A percentile compares a stretch with the other conserved stretches of the same genome.
phyloP scores from a whole-genome alignment of 1,140 invertebrate species.

The Drosophila melanica region DNA sequence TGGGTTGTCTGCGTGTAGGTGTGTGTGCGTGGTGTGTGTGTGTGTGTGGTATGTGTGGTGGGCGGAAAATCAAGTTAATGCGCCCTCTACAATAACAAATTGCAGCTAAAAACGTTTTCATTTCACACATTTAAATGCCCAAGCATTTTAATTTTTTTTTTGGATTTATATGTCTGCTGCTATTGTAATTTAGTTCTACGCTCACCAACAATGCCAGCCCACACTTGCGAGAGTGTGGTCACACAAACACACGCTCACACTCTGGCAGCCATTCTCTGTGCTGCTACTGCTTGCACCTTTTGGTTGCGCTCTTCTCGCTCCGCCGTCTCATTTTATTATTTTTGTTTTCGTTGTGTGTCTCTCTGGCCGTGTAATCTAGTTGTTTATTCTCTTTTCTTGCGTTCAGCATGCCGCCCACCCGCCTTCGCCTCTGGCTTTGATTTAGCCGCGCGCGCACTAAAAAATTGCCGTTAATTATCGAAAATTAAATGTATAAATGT shows the following conservation, averaged over 20 bases:
- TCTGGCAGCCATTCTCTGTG: slow-evolving; percentile 31
- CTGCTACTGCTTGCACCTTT: slow-evolving; percentile 33
- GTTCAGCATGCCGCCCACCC: slow-evolving; percentile 44
- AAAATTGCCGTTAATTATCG: slow-evolving; percentile 72
- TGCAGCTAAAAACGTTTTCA: slow-evolving; percentile 19
- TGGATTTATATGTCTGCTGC: slow-evolving; percentile 1
- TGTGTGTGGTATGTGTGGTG: slow-evolving; percentile 14
- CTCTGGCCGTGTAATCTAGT: slow-evolving; percentile 41
- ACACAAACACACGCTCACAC: slow-evolving; percentile 22
- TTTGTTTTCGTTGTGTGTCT: slow-evolving; percentile 50
- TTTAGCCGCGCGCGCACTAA: slow-evolving; percentile 74
- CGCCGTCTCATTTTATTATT: slow-evolving; percentile 50
- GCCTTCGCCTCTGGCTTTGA: slow-evolving; percentile 56
- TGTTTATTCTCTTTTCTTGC: slow-evolving; percentile 50
- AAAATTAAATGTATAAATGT: slow-evolving; percentile 53
- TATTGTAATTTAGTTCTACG: slow-evolving; percentile 26
- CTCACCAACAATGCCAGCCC: slow-evolving; percentile 23
- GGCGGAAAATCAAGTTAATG: slow-evolving; percentile 41
- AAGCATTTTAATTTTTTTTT: slow-evolving; percentile 20
- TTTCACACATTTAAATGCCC: slow-evolving; percentile 21
- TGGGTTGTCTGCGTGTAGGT: slow-evolving; percentile 36
- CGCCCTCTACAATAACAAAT: slow-evolving; percentile 12
- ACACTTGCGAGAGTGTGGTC: slow-evolving; percentile 1
- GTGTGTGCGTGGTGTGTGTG: slow-evolving; percentile 15
- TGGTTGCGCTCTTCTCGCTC: slow-evolving; percentile 56